Evolutionary conservation across 2,797 vertebrate genomes (phyloP).

Genomic region (Apodemus agrarius): DNA sequence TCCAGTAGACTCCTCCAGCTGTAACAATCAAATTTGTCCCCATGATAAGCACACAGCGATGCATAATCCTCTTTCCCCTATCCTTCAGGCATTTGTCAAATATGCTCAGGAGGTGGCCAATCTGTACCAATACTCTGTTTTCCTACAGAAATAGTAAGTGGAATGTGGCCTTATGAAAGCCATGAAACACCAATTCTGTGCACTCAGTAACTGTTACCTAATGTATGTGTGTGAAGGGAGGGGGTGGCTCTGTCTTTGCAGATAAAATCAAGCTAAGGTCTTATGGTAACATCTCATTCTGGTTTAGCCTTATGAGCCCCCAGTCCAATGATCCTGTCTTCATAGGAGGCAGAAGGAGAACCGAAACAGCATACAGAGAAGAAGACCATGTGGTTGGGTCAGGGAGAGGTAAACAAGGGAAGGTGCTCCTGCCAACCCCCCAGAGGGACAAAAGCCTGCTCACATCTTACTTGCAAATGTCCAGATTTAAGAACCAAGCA

Average conservation of each 20-base stretch:
- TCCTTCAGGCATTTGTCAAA: not conserved
- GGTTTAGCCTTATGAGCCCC: not conserved
- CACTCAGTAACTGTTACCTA: not conserved
- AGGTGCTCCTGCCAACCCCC: not conserved
- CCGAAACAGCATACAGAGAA: not conserved
- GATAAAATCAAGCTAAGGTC: not conserved
- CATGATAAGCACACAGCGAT: not conserved
- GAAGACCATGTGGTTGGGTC: not conserved
- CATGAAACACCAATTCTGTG: not conserved
- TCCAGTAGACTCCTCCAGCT: not conserved
- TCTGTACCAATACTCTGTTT: not conserved
- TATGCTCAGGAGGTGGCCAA: not conserved
- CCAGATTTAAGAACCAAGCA: not conserved
- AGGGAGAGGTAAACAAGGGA: not conserved
- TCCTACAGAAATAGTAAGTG: not conserved
- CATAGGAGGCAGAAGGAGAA: not conserved
- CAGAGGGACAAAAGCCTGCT: not conserved
- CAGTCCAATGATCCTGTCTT: not conserved
- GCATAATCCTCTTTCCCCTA: not conserved
- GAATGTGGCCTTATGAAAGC: not conserved
- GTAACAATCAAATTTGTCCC: not conserved
- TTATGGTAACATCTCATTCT: not conserved
- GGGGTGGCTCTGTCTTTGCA: not conserved
- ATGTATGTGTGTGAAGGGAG: not conserved
- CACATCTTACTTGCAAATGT: not conserved